Percentiles rank a stretch among this genome's conserved stretches.
These are phyloP conservation scores for Cyanistes caeruleus DNA, from an alignment of 2,113 vertebrate genomes.

Conservation along the genomic window DNA sequence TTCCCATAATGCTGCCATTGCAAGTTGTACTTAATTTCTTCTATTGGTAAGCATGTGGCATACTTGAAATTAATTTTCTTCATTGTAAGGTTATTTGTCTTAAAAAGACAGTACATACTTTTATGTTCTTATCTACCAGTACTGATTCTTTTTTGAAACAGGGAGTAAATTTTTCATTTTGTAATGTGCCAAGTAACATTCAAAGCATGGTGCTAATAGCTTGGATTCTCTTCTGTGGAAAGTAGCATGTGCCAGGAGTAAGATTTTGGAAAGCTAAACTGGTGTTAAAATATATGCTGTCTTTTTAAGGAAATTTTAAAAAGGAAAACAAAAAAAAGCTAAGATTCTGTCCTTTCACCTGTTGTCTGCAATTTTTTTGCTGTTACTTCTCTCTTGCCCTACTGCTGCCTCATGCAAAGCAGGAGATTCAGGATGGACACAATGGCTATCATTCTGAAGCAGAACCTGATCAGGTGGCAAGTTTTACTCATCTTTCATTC, in stretches of 20 bases:
- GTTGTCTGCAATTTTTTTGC: conserved; percentile 80
- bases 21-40: conserved; percentile 52
- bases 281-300: conserved; percentile 64
- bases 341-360: conserved; percentile 78
- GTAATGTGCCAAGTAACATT: neutral
- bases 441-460: conserved; percentile 87
- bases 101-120: conserved; percentile 64
- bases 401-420: conserved; percentile 79
- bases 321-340: neutral
- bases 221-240: neutral
- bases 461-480: conserved; percentile 91
- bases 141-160: neutral
- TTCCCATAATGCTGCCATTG: conserved; percentile 24
- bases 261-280: neutral
- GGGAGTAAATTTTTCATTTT: neutral
- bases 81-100: conserved; percentile 51
- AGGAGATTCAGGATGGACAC: conserved; percentile 88
- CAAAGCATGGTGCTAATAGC: neutral
- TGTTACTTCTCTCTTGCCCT: conserved; percentile 74
- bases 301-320: conserved; percentile 54
- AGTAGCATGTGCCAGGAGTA: neutral
- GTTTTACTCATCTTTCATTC: conserved; percentile 78
- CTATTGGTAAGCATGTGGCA: conserved; percentile 58
- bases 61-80: conserved; percentile 59
- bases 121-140: conserved; percentile 26